Evolutionary conservation across 92 coral and sea anemone species (phyloP).

Genomic region (Heteractis magnifica): DNA sequence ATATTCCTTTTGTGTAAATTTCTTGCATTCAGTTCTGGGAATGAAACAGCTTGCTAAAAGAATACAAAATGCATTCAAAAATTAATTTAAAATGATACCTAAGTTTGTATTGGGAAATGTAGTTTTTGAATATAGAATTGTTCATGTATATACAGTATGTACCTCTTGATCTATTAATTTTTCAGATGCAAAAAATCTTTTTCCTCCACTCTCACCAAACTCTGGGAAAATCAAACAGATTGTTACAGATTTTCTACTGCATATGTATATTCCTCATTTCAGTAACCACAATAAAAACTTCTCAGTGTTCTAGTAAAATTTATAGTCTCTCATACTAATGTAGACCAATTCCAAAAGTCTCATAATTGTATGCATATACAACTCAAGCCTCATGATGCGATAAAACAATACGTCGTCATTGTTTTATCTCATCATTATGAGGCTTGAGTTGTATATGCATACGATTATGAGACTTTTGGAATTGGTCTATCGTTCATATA

Average conservation of each 20-base stretch:
- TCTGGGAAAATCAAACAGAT: constrained; percentile 38
- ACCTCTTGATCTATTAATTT: constrained; percentile 73
- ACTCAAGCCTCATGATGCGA: too few relatives aligned
- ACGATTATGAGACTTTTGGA: too few relatives aligned
- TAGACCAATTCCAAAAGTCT: too few relatives aligned
- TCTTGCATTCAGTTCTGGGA: constrained; percentile 70
- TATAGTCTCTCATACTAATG: not conserved
- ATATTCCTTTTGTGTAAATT: constrained; percentile 56
- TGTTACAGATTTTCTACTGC: not conserved
- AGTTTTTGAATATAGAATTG: too few relatives aligned
- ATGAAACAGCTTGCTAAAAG: constrained; percentile 64
- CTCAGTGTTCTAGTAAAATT: not conserved
- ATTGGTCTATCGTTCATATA: too few relatives aligned
- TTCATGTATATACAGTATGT: not conserved
- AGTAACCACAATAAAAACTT: not conserved
- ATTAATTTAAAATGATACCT: too few relatives aligned
- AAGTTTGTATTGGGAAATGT: too few relatives aligned
- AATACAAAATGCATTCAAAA: not conserved
- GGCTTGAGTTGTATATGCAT: too few relatives aligned
- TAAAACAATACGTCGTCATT: too few relatives aligned
- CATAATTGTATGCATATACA: too few relatives aligned
- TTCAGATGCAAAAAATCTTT: constrained; percentile 79
- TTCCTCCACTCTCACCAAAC: constrained; percentile 81
- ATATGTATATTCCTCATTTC: not conserved
- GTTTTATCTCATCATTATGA: too few relatives aligned